Evolutionary conservation across 2,888 invertebrate genomes (phyloP), one percentile per base, ranked within the genome.

Genomic region (Maniola hyperantus): DNA sequence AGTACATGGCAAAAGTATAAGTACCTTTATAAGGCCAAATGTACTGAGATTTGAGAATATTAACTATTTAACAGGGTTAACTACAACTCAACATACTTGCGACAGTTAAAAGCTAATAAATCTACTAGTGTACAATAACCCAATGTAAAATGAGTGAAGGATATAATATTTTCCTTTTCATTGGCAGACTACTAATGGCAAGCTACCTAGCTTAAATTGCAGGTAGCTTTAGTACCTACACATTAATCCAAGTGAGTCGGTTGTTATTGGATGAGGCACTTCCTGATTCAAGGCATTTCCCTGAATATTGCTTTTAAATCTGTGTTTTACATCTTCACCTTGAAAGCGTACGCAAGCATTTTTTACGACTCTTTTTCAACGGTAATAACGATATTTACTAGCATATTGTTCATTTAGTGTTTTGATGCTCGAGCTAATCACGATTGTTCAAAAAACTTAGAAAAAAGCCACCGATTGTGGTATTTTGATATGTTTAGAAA

Each of bases 311-410:
- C 83, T 84, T 83, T 82, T 82, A 82, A 83, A 77, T 78, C 77
- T 83, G 86, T 87, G 87, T 80, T 82, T 80, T 82, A 84, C 88
- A 79, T 88, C 86, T 85, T 90, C 81, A 89, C 90, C 90, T 91
- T 91, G 90, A 85, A 79, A 80, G 80, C 85, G 15, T 64, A 82
- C 83, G 83, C 83, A 83, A 81, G 79, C 75, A 77, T 83, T 89
- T 91, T 90, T 89, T 89, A 75, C 73, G 79, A 80, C 77, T 79
- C 66, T 70, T 48, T 61, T 62, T 58, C 54, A 71, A 77, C 79
- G 80, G 86, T 89, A 87, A 89, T 85, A 84, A 88, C 87, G 82
- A 85, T 87, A 85, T 85, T 88, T 82, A 82, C 79, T 83, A 83
- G 83, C 58, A 68, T 83, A 81, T 86, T 84, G 81, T 87, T 87